Conservation (phyloP, 64 coral and sea anemone species). For the Montipora capricornis region DNA sequence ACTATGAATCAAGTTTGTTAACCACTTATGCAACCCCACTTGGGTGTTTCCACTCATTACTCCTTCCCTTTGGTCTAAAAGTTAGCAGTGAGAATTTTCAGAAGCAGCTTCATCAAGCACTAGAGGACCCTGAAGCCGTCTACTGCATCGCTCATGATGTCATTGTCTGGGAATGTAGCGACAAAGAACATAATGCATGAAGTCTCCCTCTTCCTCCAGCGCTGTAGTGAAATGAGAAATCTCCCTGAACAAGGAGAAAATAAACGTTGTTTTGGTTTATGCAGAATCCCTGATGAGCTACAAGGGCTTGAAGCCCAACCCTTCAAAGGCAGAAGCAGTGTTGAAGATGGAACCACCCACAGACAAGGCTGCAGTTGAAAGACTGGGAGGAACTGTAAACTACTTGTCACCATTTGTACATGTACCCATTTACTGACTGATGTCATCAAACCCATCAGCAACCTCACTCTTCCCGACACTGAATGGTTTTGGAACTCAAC, state of each 20-base stretch:
- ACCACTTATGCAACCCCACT: slow-evolving; percentile 40
- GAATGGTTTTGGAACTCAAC: too few relatives aligned
- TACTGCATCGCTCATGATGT: slow-evolving; percentile 25
- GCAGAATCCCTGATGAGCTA: slow-evolving; percentile 3
- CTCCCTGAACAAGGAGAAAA: slow-evolving; percentile 45
- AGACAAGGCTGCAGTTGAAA: slow-evolving; percentile 4
- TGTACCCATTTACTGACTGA: neutral
- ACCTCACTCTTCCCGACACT: too few relatives aligned
- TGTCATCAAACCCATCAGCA: slow-evolving; percentile 1
- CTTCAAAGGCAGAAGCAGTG: slow-evolving; percentile 37
- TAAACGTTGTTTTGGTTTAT: neutral
- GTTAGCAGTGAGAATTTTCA: neutral
- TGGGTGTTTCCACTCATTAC: slow-evolving; percentile 1
- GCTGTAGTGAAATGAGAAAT: slow-evolving; percentile 10
- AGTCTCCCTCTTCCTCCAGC: neutral
- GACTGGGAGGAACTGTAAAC: slow-evolving; percentile 25
- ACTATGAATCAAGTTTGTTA: slow-evolving; percentile 31
- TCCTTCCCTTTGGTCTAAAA: slow-evolving; percentile 34
- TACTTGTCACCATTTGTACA: neutral
- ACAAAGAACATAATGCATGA: slow-evolving; percentile 20
- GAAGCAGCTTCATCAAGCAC: slow-evolving; percentile 5
- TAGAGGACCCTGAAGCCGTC: slow-evolving; percentile 9
- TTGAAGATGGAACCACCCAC: neutral
- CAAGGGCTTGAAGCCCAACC: slow-evolving; percentile 27
- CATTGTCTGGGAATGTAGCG: slow-evolving; percentile 25